Percentiles rank a stretch among this genome's conserved stretches.
Conservation (phyloP, 2,797 vertebrate species). For the Nothura maculosa region DNA sequence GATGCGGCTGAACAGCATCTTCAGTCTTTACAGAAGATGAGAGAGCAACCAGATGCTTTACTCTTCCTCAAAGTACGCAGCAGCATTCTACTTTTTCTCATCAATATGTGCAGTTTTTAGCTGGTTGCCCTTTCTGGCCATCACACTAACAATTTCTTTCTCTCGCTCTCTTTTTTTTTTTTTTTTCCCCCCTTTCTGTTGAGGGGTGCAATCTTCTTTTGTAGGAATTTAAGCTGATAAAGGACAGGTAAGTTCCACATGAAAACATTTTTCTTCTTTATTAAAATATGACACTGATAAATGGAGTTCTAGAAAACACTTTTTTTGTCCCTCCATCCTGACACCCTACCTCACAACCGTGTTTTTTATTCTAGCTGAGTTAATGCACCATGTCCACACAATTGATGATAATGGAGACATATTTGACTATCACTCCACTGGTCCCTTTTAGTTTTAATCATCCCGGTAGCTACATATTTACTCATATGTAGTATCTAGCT, state of each 20-base stretch:
- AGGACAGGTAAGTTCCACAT: conserved; percentile 22
- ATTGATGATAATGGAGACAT: neutral
- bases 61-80: conserved; percentile 49
- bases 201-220: neutral
- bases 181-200: neutral
- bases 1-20: neutral
- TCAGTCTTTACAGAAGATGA: conserved; percentile 10
- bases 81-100: neutral
- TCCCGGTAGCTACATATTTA: neutral
- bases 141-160: neutral
- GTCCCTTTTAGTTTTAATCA: neutral
- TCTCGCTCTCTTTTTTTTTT: neutral
- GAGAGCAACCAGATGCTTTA: neutral
- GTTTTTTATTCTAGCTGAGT: neutral
- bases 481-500: neutral
- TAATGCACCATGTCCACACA: neutral
- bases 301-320: neutral
- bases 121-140: neutral
- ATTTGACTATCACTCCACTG: neutral
- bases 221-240: conserved; percentile 12
- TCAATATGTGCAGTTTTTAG: neutral
- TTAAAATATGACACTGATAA: neutral
- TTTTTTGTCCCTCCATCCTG: neutral
- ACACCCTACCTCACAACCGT: neutral
- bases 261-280: neutral